Base-by-base conservation (phyloP, 2,888 invertebrate species). In the Archips crataeganus region DNA sequence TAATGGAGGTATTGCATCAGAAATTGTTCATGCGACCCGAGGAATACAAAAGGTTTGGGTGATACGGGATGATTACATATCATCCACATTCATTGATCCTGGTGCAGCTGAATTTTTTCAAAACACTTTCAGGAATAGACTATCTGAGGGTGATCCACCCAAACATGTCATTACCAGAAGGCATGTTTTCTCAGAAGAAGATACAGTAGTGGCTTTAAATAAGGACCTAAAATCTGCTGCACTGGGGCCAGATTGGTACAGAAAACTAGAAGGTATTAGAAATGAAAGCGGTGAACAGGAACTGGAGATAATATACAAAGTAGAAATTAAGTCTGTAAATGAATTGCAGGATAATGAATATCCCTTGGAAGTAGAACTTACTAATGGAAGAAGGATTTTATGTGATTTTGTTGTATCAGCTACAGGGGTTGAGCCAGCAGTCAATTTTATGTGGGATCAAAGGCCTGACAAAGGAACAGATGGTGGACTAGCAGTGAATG, bases 1-100 rank as follows among this genome's bases (percentile, higher is more conserved):
- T 9, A 99, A 99, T 95, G 99, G 99, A 47, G 99, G 99, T 13
- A 99, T 99, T 84, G 99, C 99, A 59, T 99, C 99, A 57, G 99
- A 99, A 95, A 94, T 99, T 79, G 97, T 98, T 70, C 97, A 98
- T 88, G 98, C 99, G 86, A 96, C 99, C 15, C 95, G 96, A 85
- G 97, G 97, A 23, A 96, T 98, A 66, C 96, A 98, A 85, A 96
- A 99, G 66, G 94, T 98, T 75, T 99, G 99, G 99, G 97, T 98
- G 0, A 96, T 99, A 63, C 98, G 98, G 90, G 98, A 99, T 92
- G 96, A 96, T 77, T 98, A 98, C 78, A 98, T 99, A 81, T 97
- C 98, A 13, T 97, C 98, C 13, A 98, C 98, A 13, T 99, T 99
- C 92, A 96, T 99, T 66, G 99, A 99, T 93, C 97, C 98, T 9